Conservation (phyloP, 2,797 vertebrate species). For the Trematocara caparti region DNA sequence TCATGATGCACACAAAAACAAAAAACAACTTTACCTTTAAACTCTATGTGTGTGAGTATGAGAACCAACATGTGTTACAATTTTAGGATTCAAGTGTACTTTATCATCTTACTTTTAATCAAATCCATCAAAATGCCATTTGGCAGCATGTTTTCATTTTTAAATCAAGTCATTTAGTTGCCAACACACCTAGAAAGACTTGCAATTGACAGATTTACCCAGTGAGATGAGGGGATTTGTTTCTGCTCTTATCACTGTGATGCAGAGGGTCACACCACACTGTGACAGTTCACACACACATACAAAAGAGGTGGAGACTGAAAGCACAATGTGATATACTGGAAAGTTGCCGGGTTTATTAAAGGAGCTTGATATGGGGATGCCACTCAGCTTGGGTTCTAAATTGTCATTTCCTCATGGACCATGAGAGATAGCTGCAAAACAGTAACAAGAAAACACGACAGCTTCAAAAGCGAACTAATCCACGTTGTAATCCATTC, state of each 20-base stretch:
- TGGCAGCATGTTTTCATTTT: not conserved
- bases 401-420: not conserved
- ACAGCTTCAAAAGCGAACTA: not conserved
- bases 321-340: not conserved
- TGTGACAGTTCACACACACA: not conserved
- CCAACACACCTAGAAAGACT: not conserved
- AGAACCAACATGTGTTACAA: accelerated
- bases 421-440: not conserved
- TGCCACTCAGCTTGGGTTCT: not conserved
- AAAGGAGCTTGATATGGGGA: not conserved
- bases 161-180: not conserved
- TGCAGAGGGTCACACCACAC: not conserved
- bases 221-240: not conserved
- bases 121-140: not conserved
- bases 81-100: not conserved
- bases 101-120: not conserved
- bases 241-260: not conserved
- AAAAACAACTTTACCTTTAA: not conserved
- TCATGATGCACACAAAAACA: not conserved
- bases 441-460: accelerated
- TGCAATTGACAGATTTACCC: not conserved
- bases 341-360: not conserved
- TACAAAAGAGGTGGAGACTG: not conserved
- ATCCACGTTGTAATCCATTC: not conserved
- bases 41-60: not conserved